Conservation (phyloP, 2,797 vertebrate species). For the Ptychadena robeensis region DNA sequence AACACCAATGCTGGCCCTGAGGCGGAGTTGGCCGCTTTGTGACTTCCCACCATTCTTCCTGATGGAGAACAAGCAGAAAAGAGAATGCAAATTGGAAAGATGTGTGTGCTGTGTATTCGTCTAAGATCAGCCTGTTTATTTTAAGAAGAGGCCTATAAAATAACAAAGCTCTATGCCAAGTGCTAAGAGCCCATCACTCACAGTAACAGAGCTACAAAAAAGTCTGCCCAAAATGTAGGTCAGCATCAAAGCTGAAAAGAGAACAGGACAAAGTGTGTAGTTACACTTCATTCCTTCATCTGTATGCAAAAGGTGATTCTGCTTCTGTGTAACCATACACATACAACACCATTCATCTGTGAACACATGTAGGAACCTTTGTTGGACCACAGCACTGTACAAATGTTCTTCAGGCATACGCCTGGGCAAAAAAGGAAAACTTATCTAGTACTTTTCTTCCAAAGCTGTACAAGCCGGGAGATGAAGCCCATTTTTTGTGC, state of each 20-base stretch:
- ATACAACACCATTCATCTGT: not conserved
- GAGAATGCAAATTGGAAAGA: constrained; percentile 28
- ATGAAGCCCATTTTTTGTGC: too few relatives aligned
- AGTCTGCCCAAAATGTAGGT: not conserved
- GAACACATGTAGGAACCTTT: too few relatives aligned
- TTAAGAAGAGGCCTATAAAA: constrained; percentile 29
- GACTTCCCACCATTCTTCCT: constrained; percentile 21
- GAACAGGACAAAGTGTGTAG: too few relatives aligned
- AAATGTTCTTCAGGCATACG: too few relatives aligned
- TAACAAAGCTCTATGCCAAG: constrained; percentile 18
- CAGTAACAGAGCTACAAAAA: not conserved
- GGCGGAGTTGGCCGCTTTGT: not conserved
- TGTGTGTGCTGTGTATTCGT: not conserved
- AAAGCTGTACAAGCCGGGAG: too few relatives aligned
- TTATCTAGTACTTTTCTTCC: too few relatives aligned
- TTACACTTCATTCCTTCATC: not conserved
- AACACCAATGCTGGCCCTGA: not conserved
- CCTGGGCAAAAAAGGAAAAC: too few relatives aligned
- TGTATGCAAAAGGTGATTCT: not conserved
- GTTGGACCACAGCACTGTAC: too few relatives aligned
- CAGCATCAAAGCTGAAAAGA: not conserved
- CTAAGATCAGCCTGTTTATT: constrained; percentile 33
- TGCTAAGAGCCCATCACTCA: constrained; percentile 14
- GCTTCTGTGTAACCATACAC: not conserved
- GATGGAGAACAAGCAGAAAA: not conserved